A percentile compares a stretch with the other conserved stretches of the same genome.
Conservation (phyloP, 2,113 vertebrate genomes). For the Hemichromis elongatus region DNA sequence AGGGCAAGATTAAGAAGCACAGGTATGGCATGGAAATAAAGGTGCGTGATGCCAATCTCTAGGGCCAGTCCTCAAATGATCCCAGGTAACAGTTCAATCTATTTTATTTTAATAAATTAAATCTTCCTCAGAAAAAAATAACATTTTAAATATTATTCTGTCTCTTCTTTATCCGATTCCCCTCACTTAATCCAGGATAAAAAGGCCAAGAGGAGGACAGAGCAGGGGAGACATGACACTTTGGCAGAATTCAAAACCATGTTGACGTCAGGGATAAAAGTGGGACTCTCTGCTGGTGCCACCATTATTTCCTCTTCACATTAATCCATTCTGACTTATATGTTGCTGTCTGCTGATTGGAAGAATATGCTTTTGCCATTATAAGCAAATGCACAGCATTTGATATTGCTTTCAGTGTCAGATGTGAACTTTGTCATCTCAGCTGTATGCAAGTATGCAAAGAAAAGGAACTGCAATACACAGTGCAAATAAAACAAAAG, state of each 20-base stretch:
- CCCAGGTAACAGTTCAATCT: background rate
- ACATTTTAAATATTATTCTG: background rate
- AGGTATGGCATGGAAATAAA: background rate
- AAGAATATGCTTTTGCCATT: background rate
- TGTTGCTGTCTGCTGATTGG: background rate
- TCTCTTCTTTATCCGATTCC: background rate
- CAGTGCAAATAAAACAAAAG: background rate
- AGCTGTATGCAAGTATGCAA: background rate
- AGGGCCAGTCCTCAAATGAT: background rate
- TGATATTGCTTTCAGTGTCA: background rate
- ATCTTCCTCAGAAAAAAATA: background rate
- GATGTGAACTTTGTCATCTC: background rate
- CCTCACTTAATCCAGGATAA: background rate
- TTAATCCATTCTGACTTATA: background rate
- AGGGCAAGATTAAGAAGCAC: background rate
- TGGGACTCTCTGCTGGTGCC: background rate
- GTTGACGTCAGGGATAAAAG: background rate
- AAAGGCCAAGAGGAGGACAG: background rate
- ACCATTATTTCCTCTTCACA: background rate
- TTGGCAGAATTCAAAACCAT: background rate
- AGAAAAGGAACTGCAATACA: background rate
- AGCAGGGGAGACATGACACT: background rate
- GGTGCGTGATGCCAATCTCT: background rate
- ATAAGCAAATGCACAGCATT: background rate
- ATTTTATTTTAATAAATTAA: background rate